A percentile compares a stretch with the other conserved stretches of the same genome.
These are phyloP conservation scores for Labeo catla DNA, from an alignment of 2,113 vertebrate genomes.

Conservation along the genomic window DNA sequence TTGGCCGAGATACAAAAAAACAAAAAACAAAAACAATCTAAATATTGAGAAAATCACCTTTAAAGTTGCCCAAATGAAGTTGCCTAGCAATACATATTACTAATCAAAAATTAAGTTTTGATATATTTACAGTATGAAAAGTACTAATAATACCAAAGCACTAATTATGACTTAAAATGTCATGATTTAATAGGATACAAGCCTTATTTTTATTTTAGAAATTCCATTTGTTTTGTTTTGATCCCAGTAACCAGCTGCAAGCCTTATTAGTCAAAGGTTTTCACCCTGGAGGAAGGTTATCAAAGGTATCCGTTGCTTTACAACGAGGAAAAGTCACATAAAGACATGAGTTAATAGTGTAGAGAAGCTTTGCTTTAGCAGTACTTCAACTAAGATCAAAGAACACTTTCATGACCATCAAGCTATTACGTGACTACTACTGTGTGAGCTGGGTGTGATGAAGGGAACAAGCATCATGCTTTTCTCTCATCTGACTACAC, in stretches of 20 bases:
- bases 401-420: slow-evolving; percentile 16
- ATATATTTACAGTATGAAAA: no score
- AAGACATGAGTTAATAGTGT: slow-evolving; percentile 13
- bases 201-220: not conserved
- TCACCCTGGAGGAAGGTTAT: not conserved
- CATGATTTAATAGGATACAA: not conserved
- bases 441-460: not conserved
- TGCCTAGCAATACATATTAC: no score
- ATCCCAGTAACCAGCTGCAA: not conserved
- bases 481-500: not conserved
- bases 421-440: slow-evolving; percentile 17
- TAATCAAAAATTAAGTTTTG: no score
- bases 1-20: no score
- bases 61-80: no score
- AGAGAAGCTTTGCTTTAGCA: slow-evolving; percentile 18
- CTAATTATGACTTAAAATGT: not conserved
- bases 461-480: not conserved
- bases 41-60: no score
- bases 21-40: no score
- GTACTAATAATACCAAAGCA: not conserved
- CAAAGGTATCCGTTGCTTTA: slow-evolving; percentile 38
- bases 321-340: slow-evolving; percentile 29
- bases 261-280: not conserved
- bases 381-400: slow-evolving; percentile 41
- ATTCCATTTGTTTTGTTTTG: not conserved